Evolutionary conservation across 2,113 vertebrate genomes (phyloP).

Genomic region (Gnathonemus echidnorhynchus): DNA sequence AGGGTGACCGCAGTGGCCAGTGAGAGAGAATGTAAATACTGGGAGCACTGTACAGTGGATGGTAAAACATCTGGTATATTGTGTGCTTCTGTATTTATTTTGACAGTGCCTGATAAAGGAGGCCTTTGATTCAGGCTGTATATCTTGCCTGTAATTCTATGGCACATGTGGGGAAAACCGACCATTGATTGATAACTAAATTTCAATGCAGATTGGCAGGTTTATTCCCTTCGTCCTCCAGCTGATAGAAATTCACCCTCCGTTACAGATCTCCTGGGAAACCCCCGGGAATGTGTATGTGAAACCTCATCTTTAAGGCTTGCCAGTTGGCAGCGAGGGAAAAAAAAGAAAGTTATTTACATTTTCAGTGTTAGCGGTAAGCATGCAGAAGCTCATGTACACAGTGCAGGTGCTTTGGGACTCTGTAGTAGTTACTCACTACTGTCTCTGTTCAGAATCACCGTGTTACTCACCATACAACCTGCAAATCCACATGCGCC

Average conservation of each 20-base stretch:
- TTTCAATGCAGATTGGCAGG: slow-evolving; percentile 38
- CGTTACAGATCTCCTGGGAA: not conserved
- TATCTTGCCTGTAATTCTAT: slow-evolving; percentile 44
- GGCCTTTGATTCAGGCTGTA: slow-evolving; percentile 19
- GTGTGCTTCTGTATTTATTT: not conserved
- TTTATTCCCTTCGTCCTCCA: slow-evolving; percentile 47
- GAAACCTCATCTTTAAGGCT: slow-evolving; percentile 55
- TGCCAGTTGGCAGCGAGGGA: slow-evolving; percentile 50
- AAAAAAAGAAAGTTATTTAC: not conserved
- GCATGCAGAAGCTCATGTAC: not conserved
- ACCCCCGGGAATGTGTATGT: slow-evolving; percentile 49
- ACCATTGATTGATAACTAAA: slow-evolving; percentile 55
- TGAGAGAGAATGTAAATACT: not conserved
- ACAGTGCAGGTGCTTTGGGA: not conserved
- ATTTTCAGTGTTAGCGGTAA: not conserved
- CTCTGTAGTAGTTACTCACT: not conserved
- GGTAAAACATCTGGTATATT: not conserved
- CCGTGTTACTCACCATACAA: not conserved
- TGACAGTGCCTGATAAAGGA: slow-evolving; percentile 18
- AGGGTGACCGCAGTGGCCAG: not conserved
- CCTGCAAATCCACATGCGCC: slow-evolving; percentile 2
- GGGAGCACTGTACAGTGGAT: not conserved
- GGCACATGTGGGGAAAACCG: slow-evolving; percentile 35
- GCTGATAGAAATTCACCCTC: not conserved
- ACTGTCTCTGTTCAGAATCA: not conserved